Conservation (phyloP, 1,140 invertebrate species). For the Hetaerina americana region DNA sequence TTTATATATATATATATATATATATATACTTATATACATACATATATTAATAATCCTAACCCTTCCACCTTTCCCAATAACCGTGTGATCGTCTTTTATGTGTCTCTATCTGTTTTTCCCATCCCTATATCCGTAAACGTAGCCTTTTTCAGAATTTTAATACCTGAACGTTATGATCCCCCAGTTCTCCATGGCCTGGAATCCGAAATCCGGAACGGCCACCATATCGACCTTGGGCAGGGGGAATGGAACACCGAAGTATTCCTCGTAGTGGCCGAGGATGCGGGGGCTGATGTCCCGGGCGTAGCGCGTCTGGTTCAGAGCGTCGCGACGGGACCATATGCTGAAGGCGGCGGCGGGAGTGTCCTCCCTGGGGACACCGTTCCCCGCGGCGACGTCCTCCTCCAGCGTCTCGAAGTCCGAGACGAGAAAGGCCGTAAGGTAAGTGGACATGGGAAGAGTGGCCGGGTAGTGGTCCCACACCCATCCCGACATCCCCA, state of each 20-base stretch:
- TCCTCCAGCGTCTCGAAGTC: slow-evolving; percentile 25
- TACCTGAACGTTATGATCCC: slow-evolving; percentile 19
- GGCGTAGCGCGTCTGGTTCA: slow-evolving; percentile 36
- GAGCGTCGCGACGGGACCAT: slow-evolving; percentile 40
- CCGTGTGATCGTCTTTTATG: too few species aligned
- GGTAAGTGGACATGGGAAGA: slow-evolving; percentile 40
- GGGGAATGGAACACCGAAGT: slow-evolving; percentile 13
- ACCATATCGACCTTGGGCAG: slow-evolving; percentile 30
- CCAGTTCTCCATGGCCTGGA: slow-evolving; percentile 46
- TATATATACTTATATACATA: too few species aligned
- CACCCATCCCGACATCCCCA: slow-evolving; percentile 14
- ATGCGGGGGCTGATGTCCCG: slow-evolving; percentile 34
- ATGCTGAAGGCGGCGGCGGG: slow-evolving; percentile 21
- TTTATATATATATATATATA: too few species aligned
- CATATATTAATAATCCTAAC: too few species aligned
- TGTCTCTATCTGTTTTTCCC: too few species aligned
- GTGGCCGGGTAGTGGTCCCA: slow-evolving; percentile 28
- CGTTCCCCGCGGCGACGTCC: background rate
- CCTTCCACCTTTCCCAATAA: too few species aligned
- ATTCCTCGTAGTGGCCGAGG: slow-evolving; percentile 18
- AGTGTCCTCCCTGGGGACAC: too few species aligned
- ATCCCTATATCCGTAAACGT: too few species aligned
- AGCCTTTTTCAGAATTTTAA: too few species aligned
- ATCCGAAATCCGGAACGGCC: slow-evolving; percentile 38
- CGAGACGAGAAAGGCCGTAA: slow-evolving; percentile 37